Evolutionary conservation across 2,888 invertebrate genomes (phyloP).

Genomic region (Chrysolina oricalcia): DNA sequence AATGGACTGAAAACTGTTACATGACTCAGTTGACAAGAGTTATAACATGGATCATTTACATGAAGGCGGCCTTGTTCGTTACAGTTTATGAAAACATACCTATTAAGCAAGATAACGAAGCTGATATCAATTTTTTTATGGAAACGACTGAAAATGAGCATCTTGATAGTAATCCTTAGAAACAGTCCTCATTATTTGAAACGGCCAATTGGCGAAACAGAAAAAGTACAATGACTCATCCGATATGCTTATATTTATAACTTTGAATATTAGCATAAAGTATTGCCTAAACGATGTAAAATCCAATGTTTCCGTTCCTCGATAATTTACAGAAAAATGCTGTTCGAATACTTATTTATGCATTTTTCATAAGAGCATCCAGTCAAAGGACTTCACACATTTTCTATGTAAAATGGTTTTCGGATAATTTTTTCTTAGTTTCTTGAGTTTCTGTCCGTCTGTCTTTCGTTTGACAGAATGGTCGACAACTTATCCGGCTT

Average conservation of each 20-base stretch:
- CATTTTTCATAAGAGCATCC: background rate
- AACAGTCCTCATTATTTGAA: constrained; percentile 2
- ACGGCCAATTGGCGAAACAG: background rate
- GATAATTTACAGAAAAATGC: background rate
- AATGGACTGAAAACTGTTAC: background rate
- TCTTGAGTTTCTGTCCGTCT: no score
- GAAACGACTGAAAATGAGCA: background rate
- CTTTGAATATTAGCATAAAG: background rate
- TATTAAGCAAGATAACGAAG: background rate
- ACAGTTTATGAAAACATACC: background rate
- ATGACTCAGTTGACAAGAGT: background rate
- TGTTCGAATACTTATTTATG: background rate
- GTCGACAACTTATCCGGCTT: no score
- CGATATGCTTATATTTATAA: background rate
- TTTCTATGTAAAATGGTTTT: background rate
- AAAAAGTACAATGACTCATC: background rate
- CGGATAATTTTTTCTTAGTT: no score
- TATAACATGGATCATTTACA: background rate
- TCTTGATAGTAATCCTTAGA: background rate
- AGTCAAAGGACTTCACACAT: no score
- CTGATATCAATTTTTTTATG: background rate
- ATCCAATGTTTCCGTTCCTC: background rate
- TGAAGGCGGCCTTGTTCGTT: background rate
- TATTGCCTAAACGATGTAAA: background rate
- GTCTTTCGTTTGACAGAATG: no score